Percentiles rank a stretch among this genome's conserved stretches.
phyloP scores from a whole-genome alignment of 2,797 vertebrate genomes.

The Iguana delicatissima region DNA sequence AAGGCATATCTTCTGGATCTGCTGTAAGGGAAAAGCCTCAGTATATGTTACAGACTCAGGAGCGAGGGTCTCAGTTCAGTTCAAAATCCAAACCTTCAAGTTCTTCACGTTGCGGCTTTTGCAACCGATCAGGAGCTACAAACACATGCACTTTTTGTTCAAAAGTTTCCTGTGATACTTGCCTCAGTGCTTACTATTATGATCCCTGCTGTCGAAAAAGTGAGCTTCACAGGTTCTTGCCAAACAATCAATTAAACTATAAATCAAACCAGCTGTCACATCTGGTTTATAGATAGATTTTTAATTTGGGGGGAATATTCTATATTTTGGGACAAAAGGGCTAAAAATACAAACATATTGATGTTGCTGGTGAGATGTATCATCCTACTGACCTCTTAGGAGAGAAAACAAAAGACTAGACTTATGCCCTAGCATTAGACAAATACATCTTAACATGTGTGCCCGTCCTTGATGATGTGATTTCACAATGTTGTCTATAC shows the following conservation, averaged over 20 bases:
- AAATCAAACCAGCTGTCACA: conserved; percentile 94
- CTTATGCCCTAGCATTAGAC: conserved; percentile 40
- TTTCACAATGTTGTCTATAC: conserved; percentile 67
- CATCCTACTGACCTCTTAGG: conserved; percentile 66
- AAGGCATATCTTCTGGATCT: conserved; percentile 70
- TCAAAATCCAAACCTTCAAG: conserved; percentile 75
- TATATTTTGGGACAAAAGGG: conserved; percentile 77
- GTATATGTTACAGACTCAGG: conserved; percentile 76
- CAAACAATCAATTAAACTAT: conserved; percentile 96
- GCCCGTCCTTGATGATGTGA: conserved; percentile 68
- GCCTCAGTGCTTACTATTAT: conserved; percentile 91
- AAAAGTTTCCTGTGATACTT: conserved; percentile 95
- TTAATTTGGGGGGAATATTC: neutral
- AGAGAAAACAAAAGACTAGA: conserved; percentile 40
- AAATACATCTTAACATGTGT: conserved; percentile 60
- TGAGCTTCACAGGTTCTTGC: conserved; percentile 93
- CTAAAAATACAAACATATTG: conserved; percentile 74
- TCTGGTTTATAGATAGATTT: conserved; percentile 91
- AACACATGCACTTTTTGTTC: conserved; percentile 98
- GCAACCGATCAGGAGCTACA: conserved; percentile 92
- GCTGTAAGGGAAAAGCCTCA: conserved; percentile 77
- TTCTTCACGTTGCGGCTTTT: conserved; percentile 91
- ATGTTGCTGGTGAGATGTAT: conserved; percentile 53
- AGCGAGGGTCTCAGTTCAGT: conserved; percentile 75
- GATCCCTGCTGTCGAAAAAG: conserved; percentile 96